Conservation (phyloP, 2,797 vertebrate genomes). For the Hydrolagus colliei region DNA sequence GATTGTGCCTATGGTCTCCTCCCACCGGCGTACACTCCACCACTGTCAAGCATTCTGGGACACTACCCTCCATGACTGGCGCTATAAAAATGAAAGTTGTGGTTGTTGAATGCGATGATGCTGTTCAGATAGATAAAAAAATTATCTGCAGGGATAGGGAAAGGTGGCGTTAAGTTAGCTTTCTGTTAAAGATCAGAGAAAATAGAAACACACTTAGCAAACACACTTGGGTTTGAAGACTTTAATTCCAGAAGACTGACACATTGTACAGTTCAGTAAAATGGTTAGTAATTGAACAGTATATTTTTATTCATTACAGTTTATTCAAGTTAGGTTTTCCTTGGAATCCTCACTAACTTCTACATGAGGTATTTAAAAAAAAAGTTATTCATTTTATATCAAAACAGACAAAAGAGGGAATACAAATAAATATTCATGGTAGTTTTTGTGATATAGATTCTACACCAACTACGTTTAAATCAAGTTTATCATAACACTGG, state of each 20-base stretch:
- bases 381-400: neutral
- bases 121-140: too few species aligned
- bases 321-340: neutral
- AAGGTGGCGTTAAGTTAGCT: too few species aligned
- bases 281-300: constrained; percentile 4
- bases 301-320: neutral
- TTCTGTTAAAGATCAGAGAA: neutral
- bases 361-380: neutral
- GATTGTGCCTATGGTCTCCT: too few species aligned
- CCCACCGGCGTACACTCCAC: too few species aligned
- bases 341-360: neutral
- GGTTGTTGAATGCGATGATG: too few species aligned
- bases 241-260: constrained; percentile 4
- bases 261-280: constrained; percentile 12
- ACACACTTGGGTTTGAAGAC: neutral
- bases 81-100: too few species aligned
- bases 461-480: neutral
- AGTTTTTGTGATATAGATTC: neutral
- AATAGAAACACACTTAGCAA: neutral
- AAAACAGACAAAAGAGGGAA: neutral
- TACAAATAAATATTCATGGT: constrained; percentile 27
- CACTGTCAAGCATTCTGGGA: too few species aligned
- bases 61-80: too few species aligned
- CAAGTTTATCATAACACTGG: neutral
- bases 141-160: too few species aligned